These are phyloP conservation scores for Pelosia muscerda DNA, from an alignment of 2,888 invertebrate genomes.

Conservation along the genomic window DNA sequence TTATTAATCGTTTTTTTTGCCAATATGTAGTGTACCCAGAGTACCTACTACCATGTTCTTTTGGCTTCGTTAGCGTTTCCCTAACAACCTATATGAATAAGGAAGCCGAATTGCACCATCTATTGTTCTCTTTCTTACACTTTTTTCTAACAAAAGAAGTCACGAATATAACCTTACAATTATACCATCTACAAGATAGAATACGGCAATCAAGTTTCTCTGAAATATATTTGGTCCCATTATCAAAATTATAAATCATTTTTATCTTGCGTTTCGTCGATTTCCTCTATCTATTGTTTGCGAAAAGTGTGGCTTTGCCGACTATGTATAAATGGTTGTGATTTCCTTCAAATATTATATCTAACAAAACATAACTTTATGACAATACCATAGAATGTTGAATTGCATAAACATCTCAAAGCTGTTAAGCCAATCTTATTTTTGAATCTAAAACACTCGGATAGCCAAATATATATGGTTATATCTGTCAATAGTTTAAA, in stretches of 20 bases:
- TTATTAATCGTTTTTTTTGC: too few species aligned
- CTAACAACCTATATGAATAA: neutral
- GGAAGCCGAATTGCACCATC: neutral
- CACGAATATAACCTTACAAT: constrained; percentile 10
- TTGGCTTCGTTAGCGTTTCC: too few species aligned
- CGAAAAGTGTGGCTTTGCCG: constrained; percentile 50
- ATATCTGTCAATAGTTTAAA: constrained; percentile 36
- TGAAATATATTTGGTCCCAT: constrained; percentile 55
- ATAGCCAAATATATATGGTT: constrained; percentile 31
- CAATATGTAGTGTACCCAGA: too few species aligned
- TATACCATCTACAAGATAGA: constrained; percentile 29
- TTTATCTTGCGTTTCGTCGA: constrained; percentile 67
- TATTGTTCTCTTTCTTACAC: neutral
- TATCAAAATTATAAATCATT: constrained; percentile 67
- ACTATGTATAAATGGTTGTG: constrained; percentile 46
- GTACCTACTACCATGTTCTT: too few species aligned
- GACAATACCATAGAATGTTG: neutral
- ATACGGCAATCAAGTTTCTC: constrained; percentile 35
- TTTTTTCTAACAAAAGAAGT: neutral
- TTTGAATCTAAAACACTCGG: constrained; percentile 16
- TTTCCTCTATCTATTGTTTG: constrained; percentile 46
- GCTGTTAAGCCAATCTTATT: constrained; percentile 15
- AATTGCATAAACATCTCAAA: neutral
- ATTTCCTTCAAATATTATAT: constrained; percentile 26
- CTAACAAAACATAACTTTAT: constrained; percentile 20